These are phyloP conservation scores for Melipona quadrifasciata DNA, from an alignment of 1,140 invertebrate genomes.

Conservation along the genomic window DNA sequence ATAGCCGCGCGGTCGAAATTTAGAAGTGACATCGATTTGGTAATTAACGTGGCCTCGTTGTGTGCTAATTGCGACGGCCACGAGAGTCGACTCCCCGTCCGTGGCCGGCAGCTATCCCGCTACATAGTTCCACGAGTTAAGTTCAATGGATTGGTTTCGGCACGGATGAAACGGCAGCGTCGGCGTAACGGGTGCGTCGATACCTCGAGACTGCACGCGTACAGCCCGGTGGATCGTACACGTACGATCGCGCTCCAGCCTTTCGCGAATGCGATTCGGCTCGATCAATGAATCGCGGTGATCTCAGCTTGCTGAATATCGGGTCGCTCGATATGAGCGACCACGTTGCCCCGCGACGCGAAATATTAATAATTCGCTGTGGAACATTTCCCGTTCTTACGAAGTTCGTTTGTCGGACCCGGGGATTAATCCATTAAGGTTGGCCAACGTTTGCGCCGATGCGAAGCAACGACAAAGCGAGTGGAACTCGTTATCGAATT, in stretches of 20 bases:
- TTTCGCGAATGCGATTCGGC: slow-evolving; percentile 1
- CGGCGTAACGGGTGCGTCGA: not conserved
- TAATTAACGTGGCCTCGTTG: slow-evolving; percentile 9
- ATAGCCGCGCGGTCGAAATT: not conserved
- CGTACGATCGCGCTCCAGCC: not conserved
- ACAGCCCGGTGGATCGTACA: not conserved
- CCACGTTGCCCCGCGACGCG: not conserved
- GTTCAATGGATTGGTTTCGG: not conserved
- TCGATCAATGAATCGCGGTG: not conserved
- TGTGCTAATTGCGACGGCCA: not conserved
- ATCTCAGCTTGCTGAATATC: not conserved
- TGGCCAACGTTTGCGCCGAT: too few relatives aligned
- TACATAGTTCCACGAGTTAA: not conserved
- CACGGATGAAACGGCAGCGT: not conserved
- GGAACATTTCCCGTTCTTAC: not conserved
- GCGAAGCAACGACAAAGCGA: too few relatives aligned
- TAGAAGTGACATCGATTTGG: slow-evolving; percentile 20
- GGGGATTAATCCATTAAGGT: too few relatives aligned
- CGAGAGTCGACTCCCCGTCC: not conserved
- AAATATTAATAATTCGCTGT: not conserved
- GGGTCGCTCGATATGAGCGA: not conserved
- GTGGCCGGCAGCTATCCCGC: not conserved
- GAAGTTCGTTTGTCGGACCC: too few relatives aligned
- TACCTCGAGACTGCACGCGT: not conserved
- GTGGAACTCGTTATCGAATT: too few relatives aligned